Evolutionary conservation across 2,888 invertebrate species (phyloP), one percentile per base, ranked within the genome.

Genomic region (Cenopis cana): DNA sequence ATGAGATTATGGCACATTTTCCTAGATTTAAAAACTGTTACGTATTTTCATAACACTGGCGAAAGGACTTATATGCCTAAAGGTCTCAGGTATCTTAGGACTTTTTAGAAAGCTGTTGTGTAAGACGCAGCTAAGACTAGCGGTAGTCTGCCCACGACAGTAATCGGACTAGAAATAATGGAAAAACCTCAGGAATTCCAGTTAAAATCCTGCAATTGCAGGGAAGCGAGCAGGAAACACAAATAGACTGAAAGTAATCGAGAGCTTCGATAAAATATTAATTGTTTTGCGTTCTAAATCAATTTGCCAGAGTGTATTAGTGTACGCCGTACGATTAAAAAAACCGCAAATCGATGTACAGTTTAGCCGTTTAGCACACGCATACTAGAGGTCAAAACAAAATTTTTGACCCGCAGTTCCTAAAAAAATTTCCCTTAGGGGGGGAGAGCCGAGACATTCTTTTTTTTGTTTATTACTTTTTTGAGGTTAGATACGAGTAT

Each of bases 141-240:
- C 38, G 11, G 10, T 24, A 52, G 38, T 54, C 54, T 64, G 64
- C 20, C 38, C n/a, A 5, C 24, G 64, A 64, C 64, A 54, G 36
- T 64, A 64, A 52, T 52, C 36, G 14, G 17, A 18, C 36, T n/a
- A 54, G 62, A 54, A 62, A 64, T 64, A 64, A 64, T 64, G 52
- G 62, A 64, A 20, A 33, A 52, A 36, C 36, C 50, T 52, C 52
- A 64, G 20, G 38, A 64, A 64, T 54, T 64, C 52, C 24, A 64
- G 64, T 64, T 64, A 62, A 50, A 36, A 20, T 38, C 24, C 36
- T 20, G 38, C 64, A 38, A 64, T 38, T 54, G 54, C 64, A 54
- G 50, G 20, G n/a, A 10, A 8, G 11, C 2, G 18, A 38, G n/a
- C 52, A 24, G 24, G n/a, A 20, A 64, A 24, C 12, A 36, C n/a